Percentiles rank a stretch among this genome's conserved stretches.
These are phyloP conservation scores for Gonatopus flavifemur DNA, from an alignment of 1,140 invertebrate genomes.

Conservation along the genomic window DNA sequence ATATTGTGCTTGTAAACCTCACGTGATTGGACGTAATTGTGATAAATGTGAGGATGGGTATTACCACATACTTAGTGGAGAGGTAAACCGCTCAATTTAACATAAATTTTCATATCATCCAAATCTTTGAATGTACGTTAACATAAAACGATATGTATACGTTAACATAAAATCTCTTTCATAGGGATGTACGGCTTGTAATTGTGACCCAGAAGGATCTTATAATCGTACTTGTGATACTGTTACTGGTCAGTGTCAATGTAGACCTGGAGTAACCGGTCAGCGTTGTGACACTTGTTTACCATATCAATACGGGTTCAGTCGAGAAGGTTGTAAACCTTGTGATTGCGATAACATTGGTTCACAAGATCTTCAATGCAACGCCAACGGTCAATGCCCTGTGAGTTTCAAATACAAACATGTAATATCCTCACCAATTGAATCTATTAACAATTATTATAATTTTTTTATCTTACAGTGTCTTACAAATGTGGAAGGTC, in stretches of 20 bases:
- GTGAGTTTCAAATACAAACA: slow-evolving; percentile 45
- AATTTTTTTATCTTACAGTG: slow-evolving; percentile 58
- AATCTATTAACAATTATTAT: slow-evolving; percentile 1
- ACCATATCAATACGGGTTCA: slow-evolving; percentile 87
- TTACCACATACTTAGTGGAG: slow-evolving; percentile 78
- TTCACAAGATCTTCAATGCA: slow-evolving; percentile 81
- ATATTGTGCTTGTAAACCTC: slow-evolving; percentile 82
- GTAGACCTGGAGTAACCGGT: slow-evolving; percentile 83
- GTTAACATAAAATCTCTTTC: slow-evolving; percentile 14
- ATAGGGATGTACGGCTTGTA: slow-evolving; percentile 79
- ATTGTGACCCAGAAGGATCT: slow-evolving; percentile 85
- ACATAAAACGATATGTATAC: neutral
- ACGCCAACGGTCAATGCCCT: slow-evolving; percentile 81
- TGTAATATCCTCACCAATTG: neutral
- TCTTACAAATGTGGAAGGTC: slow-evolving; percentile 86
- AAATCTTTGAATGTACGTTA: neutral
- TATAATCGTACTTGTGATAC: slow-evolving; percentile 81
- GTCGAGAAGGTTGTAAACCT: slow-evolving; percentile 76
- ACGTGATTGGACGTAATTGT: slow-evolving; percentile 87
- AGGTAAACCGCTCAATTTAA: slow-evolving; percentile 50
- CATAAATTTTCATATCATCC: neutral
- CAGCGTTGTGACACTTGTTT: slow-evolving; percentile 82
- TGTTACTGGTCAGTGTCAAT: slow-evolving; percentile 82
- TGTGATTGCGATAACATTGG: slow-evolving; percentile 91
- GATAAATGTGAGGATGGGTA: slow-evolving; percentile 85